These are phyloP conservation scores for Hippopotamyrus pictus DNA, from an alignment of 2,797 vertebrate genomes.

Conservation along the genomic window DNA sequence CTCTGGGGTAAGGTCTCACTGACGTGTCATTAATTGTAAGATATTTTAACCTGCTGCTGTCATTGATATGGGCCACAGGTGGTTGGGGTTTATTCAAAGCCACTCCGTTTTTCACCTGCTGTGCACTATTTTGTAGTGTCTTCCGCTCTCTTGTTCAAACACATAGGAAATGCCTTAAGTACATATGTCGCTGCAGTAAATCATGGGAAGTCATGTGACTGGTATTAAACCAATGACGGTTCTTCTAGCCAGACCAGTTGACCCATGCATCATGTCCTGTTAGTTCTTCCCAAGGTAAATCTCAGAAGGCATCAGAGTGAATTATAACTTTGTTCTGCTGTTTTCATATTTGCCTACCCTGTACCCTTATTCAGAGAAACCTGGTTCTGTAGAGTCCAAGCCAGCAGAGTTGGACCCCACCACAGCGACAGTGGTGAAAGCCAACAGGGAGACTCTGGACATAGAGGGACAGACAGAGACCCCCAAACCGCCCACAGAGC, in stretches of 20 bases:
- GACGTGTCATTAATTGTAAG: not conserved
- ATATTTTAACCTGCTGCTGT: not conserved
- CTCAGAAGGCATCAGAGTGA: not conserved
- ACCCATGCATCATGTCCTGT: not conserved
- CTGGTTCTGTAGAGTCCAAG: conserved; percentile 32
- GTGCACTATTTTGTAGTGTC: not conserved
- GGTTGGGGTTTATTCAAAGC: not conserved
- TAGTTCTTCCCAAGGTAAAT: not conserved
- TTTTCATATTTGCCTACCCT: not conserved
- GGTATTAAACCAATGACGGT: not conserved
- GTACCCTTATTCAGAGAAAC: conserved; percentile 37
- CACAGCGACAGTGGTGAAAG: conserved; percentile 20
- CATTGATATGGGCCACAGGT: not conserved
- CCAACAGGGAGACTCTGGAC: conserved; percentile 37
- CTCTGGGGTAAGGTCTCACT: not conserved
- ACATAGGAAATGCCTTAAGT: not conserved
- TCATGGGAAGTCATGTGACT: not conserved
- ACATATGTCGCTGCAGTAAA: not conserved
- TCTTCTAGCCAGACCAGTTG: not conserved
- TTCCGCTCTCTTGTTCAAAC: not conserved
- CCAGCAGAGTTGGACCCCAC: not conserved
- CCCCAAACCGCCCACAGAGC: conserved; percentile 41
- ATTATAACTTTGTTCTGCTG: not conserved
- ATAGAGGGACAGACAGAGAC: conserved; percentile 43
- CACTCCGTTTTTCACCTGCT: not conserved